Evolutionary conservation across 1,140 invertebrate species (phyloP), one percentile per base, ranked within the genome.

Genomic region (Drosophila kikkawai): DNA sequence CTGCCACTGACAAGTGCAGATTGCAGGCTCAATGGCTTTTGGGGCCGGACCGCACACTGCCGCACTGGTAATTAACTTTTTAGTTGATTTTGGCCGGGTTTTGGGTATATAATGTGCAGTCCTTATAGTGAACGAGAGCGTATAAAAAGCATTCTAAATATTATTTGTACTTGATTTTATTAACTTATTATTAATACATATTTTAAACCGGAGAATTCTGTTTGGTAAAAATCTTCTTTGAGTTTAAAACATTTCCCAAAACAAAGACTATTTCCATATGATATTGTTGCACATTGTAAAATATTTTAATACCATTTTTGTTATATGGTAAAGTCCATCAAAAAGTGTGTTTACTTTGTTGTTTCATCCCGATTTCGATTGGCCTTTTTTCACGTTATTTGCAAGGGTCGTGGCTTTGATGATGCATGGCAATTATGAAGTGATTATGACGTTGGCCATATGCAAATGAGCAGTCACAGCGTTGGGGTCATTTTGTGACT

Each of bases 361-460:
- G 34, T 39, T 55, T 26, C 13, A n/a, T 56, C 13, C 13, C 36
- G 22, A 50, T 65, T 47, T 78, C 55, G 37, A 8, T 55, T 17
- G 17, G 3, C 0, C 32, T 15, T 29, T 50, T 64, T 68, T 63
- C n/a, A n/a, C 36, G 17, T 29, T 37, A 32, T 57, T 34, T 32
- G 19, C 37, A 13, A 2, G 15, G 37, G 42, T 39, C 17, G 29
- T 29, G 37, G 45, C 47, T 71, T 36, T 39, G 32, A 51, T 67
- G 71, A 70, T 80, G 84, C 73, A 71, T 66, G 60, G 69, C 81
- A 76, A 77, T 88, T 88, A 88, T 83, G 76, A 44, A 36, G 63
- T 60, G 61, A 90, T 90, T 88, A 88, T 88, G 83, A 73, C 50
- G 70, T 42, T 82, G 79, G 80, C 44, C 63, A 69, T 53, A 68